Evolutionary conservation across 2,888 invertebrate genomes (phyloP), one percentile per base, ranked within the genome.

Genomic region (Dioctria rufipes): DNA sequence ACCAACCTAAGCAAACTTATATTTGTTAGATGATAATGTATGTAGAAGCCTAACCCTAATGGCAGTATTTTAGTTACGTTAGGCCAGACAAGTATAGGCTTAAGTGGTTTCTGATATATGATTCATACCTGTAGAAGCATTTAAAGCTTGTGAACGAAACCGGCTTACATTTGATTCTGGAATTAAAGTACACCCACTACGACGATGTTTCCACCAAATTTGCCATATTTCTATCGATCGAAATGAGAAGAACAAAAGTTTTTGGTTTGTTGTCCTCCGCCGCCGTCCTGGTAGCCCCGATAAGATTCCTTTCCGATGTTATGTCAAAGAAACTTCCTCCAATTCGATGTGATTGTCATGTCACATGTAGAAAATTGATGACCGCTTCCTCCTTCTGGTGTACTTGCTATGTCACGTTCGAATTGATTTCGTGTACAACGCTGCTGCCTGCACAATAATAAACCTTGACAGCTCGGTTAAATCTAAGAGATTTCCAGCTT

Each of bases 311-410:
- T 75, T 60, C 43, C 40, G 75, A 60, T 61, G 75, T 75, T 60
- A 75, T 25, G 25, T 25, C 25, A 75, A 61, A 60, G 60, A 75
- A 71, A 71, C 71, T 71, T 71, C 71, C 71, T 71, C 39, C 51
- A 71, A 71, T 71, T 71, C 75, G 51, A 75, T 75, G 75, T 75
- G 75, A 75, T 75, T 75, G 75, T 75, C 75, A 75, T 75, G 75
- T 75, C 75, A 75, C 75, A 75, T 61, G 75, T 60, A 60, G 75
- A 75, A 75, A 75, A 75, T 75, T 75, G 75, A 75, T 75, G 75
- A 60, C 60, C 60, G 4, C 11, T 40, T 39, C 42, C 58, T 39
- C n/a, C 51, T 8, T 51, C 4, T 49, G 40, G 39, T 51, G 54
- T 71, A 54, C 71, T 51, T 60, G 75, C 46, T 43, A 42, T 75